Percentiles rank a stretch among this genome's conserved stretches.
phyloP scores from a whole-genome alignment of 2,888 invertebrate genomes.

The Unio delphinus region DNA sequence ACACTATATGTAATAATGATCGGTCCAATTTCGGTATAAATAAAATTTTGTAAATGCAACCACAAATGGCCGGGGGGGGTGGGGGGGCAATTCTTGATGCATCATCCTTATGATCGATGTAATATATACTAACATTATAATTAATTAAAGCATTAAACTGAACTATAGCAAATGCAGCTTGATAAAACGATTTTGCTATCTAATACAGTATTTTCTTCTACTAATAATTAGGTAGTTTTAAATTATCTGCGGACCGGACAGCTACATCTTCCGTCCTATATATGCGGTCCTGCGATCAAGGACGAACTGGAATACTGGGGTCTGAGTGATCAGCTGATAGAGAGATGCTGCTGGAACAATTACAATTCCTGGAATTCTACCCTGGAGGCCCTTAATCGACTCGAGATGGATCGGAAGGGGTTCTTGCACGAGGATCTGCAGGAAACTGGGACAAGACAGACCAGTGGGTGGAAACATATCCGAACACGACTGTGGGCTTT shows the following conservation, averaged over 20 bases:
- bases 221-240: conserved; percentile 25
- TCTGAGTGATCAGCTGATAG: conserved; percentile 6
- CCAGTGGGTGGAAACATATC: conserved; percentile 18
- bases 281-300: conserved; percentile 47
- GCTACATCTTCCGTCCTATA: conserved; percentile 44
- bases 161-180: too few relatives aligned
- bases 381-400: conserved; percentile 40
- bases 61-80: too few relatives aligned
- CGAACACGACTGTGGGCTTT: conserved; percentile 42
- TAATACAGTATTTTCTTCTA: too few relatives aligned
- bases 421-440: conserved; percentile 11
- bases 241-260: conserved; percentile 49
- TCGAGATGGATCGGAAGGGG: conserved; percentile 38
- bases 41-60: too few relatives aligned
- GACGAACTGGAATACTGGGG: conserved; percentile 46
- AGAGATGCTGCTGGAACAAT: conserved; percentile 55
- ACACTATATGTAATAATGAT: too few relatives aligned
- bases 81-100: too few relatives aligned
- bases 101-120: too few relatives aligned
- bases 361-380: conserved; percentile 58
- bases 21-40: too few relatives aligned
- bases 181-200: too few relatives aligned
- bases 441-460: neutral
- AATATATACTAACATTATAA: too few relatives aligned
- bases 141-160: too few relatives aligned